phyloP scores from a whole-genome alignment of 2,888 invertebrate species.

The Lasioglossum morio region DNA sequence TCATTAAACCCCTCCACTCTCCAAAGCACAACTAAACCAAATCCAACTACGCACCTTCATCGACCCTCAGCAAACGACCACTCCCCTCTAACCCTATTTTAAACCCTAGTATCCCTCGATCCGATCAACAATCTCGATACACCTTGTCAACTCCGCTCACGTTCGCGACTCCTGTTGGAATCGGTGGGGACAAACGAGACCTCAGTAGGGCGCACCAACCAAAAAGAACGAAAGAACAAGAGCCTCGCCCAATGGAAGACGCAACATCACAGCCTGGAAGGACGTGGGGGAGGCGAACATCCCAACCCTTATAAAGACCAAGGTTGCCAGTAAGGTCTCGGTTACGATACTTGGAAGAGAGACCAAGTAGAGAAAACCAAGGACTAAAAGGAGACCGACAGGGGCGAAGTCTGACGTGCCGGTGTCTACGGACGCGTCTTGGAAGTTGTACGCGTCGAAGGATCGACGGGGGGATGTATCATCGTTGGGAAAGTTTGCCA shows the following conservation, averaged over 20 bases:
- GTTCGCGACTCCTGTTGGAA: conserved; percentile 64
- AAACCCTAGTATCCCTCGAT: neutral
- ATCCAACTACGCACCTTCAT: neutral
- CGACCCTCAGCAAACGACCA: neutral
- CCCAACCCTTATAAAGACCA: neutral
- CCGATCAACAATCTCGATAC: conserved; percentile 8
- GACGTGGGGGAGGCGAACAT: neutral
- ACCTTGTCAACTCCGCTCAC: conserved; percentile 58
- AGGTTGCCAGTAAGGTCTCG: neutral
- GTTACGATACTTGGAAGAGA: conserved; percentile 19
- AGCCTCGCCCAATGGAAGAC: conserved; percentile 50
- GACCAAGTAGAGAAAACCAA: conserved; percentile 27
- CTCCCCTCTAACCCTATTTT: too few species aligned
- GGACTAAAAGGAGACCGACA: conserved; percentile 15
- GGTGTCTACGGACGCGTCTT: conserved; percentile 1
- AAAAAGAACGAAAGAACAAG: conserved; percentile 14
- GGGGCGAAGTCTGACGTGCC: conserved; percentile 9
- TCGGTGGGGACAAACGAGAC: conserved; percentile 53
- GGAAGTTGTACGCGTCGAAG: conserved; percentile 52
- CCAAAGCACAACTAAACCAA: neutral
- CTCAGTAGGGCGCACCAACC: neutral
- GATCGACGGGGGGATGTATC: conserved; percentile 72
- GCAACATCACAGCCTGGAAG: conserved; percentile 5
- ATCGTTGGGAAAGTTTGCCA: conserved; percentile 76
- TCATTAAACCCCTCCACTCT: neutral